Percentiles rank a stretch among this genome's conserved stretches.
Evolutionary conservation across 2,888 invertebrate genomes (phyloP).

Genomic region (Scelioninae gen. 1): DNA sequence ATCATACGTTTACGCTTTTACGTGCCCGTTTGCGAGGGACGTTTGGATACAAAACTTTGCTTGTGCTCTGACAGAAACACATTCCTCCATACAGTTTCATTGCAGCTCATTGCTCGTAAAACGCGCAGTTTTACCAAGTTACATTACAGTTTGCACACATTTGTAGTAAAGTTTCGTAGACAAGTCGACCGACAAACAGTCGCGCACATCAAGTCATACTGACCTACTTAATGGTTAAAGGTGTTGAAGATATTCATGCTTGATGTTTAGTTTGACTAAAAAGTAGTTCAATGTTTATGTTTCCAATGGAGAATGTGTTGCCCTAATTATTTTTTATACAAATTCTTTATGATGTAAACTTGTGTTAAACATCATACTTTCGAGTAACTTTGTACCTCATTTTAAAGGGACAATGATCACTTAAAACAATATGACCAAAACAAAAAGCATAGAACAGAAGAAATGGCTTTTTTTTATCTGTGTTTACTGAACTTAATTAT

Average conservation of each 20-base stretch:
- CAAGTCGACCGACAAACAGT: constrained; percentile 33
- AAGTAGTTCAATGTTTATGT: background rate
- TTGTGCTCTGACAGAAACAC: constrained; percentile 35
- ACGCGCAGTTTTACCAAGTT: constrained; percentile 36
- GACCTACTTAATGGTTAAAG: constrained; percentile 28
- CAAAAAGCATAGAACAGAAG: too few species aligned
- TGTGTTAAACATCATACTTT: too few species aligned
- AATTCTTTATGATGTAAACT: too few species aligned
- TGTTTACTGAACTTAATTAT: too few species aligned
- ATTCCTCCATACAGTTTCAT: constrained; percentile 37
- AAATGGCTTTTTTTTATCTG: too few species aligned
- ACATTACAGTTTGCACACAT: constrained; percentile 28
- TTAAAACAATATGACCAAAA: too few species aligned
- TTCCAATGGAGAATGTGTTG: background rate
- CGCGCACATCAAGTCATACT: constrained; percentile 14
- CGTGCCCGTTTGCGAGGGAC: constrained; percentile 36
- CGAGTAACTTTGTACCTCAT: too few species aligned
- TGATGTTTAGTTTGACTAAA: background rate
- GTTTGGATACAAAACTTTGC: constrained; percentile 50
- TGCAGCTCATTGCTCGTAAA: constrained; percentile 43
- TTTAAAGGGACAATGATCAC: too few species aligned
- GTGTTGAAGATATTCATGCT: constrained; percentile 8
- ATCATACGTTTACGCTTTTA: constrained; percentile 44
- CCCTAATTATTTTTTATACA: too few species aligned
- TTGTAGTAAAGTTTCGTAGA: constrained; percentile 38